Conservation (phyloP, 1,140 invertebrate species). For the Lineus longissimus region DNA sequence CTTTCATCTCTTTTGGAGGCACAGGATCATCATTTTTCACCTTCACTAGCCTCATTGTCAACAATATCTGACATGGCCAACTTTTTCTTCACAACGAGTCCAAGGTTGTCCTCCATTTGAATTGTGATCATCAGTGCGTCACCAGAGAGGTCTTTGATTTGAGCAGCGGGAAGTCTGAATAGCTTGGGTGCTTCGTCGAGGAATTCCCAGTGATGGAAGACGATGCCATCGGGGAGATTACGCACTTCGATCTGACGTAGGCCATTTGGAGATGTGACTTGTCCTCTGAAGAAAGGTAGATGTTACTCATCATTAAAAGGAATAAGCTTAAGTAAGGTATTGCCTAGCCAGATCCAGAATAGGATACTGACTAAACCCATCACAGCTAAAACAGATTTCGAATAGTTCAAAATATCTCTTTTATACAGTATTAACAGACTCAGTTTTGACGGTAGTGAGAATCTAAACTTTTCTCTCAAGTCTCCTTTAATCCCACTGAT, state of each 20-base stretch:
- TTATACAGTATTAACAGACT: too few species aligned
- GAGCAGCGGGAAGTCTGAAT: constrained; percentile 31
- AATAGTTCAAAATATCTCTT: too few species aligned
- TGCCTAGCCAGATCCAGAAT: neutral
- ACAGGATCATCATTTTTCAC: too few species aligned
- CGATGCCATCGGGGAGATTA: constrained; percentile 58
- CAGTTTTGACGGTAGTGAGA: too few species aligned
- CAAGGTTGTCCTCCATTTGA: constrained; percentile 37
- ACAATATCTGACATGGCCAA: neutral
- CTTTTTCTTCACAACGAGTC: constrained; percentile 43
- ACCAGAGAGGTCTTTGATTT: constrained; percentile 34
- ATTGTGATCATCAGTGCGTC: constrained; percentile 29
- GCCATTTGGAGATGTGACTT: constrained; percentile 63
- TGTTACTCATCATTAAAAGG: neutral
- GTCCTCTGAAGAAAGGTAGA: constrained; percentile 52
- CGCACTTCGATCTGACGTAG: constrained; percentile 68
- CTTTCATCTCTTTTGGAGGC: too few species aligned
- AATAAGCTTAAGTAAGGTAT: neutral
- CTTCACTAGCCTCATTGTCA: too few species aligned
- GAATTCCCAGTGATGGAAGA: constrained; percentile 67
- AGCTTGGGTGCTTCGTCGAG: constrained; percentile 31
- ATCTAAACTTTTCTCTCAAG: too few species aligned
- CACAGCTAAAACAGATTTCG: too few species aligned
- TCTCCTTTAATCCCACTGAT: too few species aligned
- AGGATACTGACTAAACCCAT: neutral